These are phyloP conservation scores for Cebidichthys violaceus DNA, from an alignment of 2,113 vertebrate species.

Conservation along the genomic window DNA sequence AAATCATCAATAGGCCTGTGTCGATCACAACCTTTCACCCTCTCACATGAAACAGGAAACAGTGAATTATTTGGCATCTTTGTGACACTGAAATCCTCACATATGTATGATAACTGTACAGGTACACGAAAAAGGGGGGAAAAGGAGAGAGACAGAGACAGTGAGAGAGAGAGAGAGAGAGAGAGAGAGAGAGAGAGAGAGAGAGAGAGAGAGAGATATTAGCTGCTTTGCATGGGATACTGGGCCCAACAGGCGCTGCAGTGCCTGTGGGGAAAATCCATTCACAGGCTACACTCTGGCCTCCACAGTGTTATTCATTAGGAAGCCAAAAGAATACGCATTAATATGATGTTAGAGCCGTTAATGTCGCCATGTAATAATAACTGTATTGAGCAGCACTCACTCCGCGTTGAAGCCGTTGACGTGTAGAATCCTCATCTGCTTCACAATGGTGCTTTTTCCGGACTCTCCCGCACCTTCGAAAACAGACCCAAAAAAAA, in stretches of 20 bases:
- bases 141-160: background rate
- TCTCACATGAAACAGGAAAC: slow-evolving; percentile 71
- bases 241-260: slow-evolving; percentile 90
- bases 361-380: slow-evolving; percentile 27
- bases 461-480: slow-evolving; percentile 98
- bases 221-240: slow-evolving; percentile 84
- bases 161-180: background rate
- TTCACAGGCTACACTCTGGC: slow-evolving; percentile 55
- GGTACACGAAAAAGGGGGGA: slow-evolving; percentile 20
- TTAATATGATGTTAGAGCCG: background rate
- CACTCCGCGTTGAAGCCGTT: slow-evolving; percentile 99
- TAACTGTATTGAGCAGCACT: slow-evolving; percentile 75
- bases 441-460: slow-evolving; percentile 99
- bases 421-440: slow-evolving; percentile 99
- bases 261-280: slow-evolving; percentile 79
- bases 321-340: slow-evolving; percentile 23
- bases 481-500: slow-evolving; percentile 66
- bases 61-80: slow-evolving; percentile 63
- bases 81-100: slow-evolving; percentile 50
- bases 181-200: background rate
- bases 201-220: slow-evolving; percentile 31
- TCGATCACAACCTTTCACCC: slow-evolving; percentile 78
- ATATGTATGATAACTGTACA: slow-evolving; percentile 49
- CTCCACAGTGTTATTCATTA: slow-evolving; percentile 47
- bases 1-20: slow-evolving; percentile 78